phyloP scores from a whole-genome alignment of 2,888 invertebrate species.

The Catocala nupta region DNA sequence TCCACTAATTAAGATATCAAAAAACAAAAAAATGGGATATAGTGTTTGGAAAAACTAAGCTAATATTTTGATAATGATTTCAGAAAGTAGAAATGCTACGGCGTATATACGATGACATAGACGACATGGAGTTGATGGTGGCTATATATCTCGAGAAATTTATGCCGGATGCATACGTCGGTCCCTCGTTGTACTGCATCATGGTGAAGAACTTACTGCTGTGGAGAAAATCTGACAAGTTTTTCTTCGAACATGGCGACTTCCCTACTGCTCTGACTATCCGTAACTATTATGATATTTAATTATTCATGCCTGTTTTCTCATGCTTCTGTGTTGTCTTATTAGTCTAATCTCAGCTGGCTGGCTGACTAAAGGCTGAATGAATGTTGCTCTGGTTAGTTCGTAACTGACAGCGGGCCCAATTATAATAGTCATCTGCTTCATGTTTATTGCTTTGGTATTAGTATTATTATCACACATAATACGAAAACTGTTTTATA shows the following conservation, averaged over 20 bases:
- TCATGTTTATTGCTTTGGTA: no score
- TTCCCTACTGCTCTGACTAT: constrained; percentile 52
- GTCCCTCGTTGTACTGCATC: constrained; percentile 59
- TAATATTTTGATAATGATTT: neutral
- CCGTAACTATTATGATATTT: constrained; percentile 35
- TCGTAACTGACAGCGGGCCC: no score
- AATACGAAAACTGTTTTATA: no score
- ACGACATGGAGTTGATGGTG: constrained; percentile 60
- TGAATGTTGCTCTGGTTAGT: no score
- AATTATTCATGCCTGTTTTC: no score
- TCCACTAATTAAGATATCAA: no score
- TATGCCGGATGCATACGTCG: constrained; percentile 45
- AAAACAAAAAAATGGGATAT: neutral
- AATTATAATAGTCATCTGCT: no score
- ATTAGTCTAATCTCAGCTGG: no score
- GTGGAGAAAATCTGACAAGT: constrained; percentile 57
- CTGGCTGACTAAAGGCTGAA: no score
- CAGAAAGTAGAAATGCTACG: constrained; percentile 58
- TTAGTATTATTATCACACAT: no score
- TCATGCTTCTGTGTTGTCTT: no score
- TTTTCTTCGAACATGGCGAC: constrained; percentile 61
- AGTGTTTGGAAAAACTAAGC: no score
- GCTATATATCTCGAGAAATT: constrained; percentile 57
- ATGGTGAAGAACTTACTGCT: constrained; percentile 52
- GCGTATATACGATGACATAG: constrained; percentile 56